Percentiles rank a stretch among this genome's conserved stretches.
Evolutionary conservation across 2,888 invertebrate genomes (phyloP).

Genomic region (Coenonympha glycerion): DNA sequence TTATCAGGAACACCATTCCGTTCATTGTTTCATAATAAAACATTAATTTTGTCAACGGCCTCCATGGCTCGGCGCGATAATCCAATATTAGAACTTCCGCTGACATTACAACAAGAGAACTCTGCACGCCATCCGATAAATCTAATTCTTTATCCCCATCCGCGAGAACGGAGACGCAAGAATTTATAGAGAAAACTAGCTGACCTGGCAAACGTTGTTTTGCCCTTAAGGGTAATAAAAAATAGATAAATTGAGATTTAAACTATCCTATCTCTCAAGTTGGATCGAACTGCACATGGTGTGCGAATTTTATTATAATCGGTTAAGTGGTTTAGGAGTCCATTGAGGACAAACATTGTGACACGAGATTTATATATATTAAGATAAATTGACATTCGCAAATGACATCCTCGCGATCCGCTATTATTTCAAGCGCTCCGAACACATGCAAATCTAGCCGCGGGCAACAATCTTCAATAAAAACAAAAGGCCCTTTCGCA

Average conservation of each 20-base stretch:
- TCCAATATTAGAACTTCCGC: constrained; percentile 71
- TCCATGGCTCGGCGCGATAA: constrained; percentile 51
- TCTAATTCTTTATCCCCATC: constrained; percentile 39
- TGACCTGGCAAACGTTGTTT: too few species aligned
- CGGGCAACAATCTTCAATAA: constrained; percentile 48
- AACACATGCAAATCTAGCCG: constrained; percentile 66
- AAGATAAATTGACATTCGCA: constrained; percentile 41
- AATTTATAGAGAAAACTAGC: constrained; percentile 40
- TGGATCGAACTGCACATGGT: too few species aligned
- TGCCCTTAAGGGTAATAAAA: too few species aligned
- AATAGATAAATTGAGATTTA: too few species aligned
- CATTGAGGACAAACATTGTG: too few species aligned
- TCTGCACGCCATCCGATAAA: constrained; percentile 37
- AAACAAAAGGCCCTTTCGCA: constrained; percentile 56
- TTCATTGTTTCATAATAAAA: constrained; percentile 74
- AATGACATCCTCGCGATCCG: constrained; percentile 36
- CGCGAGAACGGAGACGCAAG: constrained; percentile 23
- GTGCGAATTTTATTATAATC: too few species aligned
- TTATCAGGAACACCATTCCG: constrained; percentile 61
- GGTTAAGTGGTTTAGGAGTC: too few species aligned
- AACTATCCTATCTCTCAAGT: too few species aligned
- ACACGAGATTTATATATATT: too few species aligned
- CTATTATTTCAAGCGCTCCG: constrained; percentile 33
- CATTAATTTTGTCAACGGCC: constrained; percentile 71
- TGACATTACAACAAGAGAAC: constrained; percentile 44